A percentile compares a stretch with the other conserved stretches of the same genome.
phyloP scores from a whole-genome alignment of 2,888 invertebrate genomes.

The Rhopalosiphum nymphaeae region DNA sequence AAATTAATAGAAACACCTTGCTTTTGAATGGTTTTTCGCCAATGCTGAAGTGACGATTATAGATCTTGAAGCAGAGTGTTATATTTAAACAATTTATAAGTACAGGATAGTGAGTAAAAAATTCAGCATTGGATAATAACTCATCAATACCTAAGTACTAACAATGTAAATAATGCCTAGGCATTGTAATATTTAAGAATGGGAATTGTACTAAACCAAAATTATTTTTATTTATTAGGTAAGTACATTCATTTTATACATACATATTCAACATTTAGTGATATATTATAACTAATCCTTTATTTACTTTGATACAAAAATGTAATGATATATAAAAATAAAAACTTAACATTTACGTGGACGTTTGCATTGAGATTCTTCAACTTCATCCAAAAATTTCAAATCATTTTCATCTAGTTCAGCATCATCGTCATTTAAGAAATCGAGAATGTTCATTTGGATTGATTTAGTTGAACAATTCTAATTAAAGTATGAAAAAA shows the following conservation, averaged over 20 bases:
- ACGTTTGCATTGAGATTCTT: conserved; percentile 67
- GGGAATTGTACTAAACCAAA: background rate
- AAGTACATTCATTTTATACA: background rate
- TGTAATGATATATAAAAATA: background rate
- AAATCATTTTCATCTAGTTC: conserved; percentile 66
- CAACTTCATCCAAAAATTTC: conserved; percentile 67
- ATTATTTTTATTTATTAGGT: background rate
- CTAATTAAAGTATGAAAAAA: conserved; percentile 18
- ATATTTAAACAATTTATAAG: background rate
- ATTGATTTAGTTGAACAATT: conserved; percentile 3
- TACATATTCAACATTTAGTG: background rate
- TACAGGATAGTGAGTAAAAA: background rate
- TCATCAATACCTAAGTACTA: background rate
- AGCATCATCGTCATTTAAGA: conserved; percentile 64
- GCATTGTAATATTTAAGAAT: background rate
- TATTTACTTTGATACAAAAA: conserved; percentile 2
- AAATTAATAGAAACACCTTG: background rate
- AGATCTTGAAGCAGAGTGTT: background rate
- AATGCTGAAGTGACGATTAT: background rate
- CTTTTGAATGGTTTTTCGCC: background rate
- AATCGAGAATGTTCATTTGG: conserved; percentile 64
- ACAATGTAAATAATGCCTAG: background rate
- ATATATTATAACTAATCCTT: background rate
- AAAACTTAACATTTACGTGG: conserved; percentile 40
- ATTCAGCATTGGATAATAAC: background rate